Conservation (phyloP, 2,113 vertebrate species). For the Melanerpes formicivorus region DNA sequence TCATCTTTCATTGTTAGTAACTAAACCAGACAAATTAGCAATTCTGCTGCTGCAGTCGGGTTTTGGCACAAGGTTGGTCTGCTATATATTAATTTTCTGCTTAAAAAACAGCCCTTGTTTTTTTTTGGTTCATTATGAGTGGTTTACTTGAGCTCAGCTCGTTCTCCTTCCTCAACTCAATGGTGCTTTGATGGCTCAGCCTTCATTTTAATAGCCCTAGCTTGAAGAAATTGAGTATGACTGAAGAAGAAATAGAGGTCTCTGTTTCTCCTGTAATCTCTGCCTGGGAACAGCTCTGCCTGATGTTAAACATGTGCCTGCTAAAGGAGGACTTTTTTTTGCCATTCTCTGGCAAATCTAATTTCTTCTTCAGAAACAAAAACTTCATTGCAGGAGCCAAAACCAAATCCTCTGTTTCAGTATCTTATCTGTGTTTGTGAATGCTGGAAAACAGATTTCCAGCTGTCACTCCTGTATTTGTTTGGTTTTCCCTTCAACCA, state of each 20-base stretch:
- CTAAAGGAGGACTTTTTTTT: constrained; percentile 9
- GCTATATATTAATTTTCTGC: background rate
- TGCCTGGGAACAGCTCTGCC: background rate
- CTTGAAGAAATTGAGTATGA: background rate
- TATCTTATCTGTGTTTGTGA: constrained; percentile 37
- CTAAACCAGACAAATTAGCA: background rate
- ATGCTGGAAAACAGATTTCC: constrained; percentile 13
- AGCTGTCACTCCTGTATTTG: background rate
- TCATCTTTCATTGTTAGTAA: background rate
- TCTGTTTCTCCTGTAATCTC: background rate
- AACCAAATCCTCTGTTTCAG: constrained; percentile 23
- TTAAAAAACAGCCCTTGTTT: background rate
- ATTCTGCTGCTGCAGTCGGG: background rate
- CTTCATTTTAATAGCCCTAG: background rate
- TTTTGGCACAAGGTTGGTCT: background rate
- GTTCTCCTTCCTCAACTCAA: background rate
- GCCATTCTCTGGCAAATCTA: constrained; percentile 9
- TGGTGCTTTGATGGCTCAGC: background rate
- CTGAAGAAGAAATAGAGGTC: background rate
- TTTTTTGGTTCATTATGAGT: background rate
- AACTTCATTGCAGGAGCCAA: constrained; percentile 9
- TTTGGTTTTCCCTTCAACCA: background rate
- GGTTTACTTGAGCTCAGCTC: background rate
- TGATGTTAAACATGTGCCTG: constrained; percentile 41
- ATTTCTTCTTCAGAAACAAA: constrained; percentile 16